Conservation (phyloP, 1,140 invertebrate genomes). For the Theocolax elegans region DNA sequence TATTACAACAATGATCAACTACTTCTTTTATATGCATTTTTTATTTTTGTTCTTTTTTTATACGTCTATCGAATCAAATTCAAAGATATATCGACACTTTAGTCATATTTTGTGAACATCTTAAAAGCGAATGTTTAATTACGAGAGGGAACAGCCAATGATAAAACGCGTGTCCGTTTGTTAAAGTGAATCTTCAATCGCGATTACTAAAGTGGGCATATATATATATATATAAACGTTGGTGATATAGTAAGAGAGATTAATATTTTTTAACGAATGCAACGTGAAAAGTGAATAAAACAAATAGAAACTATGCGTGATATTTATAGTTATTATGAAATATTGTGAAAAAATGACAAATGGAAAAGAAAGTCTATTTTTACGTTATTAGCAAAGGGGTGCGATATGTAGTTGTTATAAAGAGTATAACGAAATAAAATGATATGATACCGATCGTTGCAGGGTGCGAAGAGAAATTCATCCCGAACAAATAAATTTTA, state of each 20-base stretch:
- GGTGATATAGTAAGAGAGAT: slow-evolving; percentile 11
- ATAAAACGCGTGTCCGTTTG: no score
- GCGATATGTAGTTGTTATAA: slow-evolving; percentile 37
- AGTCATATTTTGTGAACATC: slow-evolving; percentile 32
- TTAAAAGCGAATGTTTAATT: slow-evolving; percentile 21
- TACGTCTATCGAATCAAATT: background rate
- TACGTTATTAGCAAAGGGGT: slow-evolving; percentile 37
- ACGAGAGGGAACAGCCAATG: no score
- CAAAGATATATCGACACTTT: background rate
- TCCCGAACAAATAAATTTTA: slow-evolving; percentile 39
- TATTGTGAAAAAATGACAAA: slow-evolving; percentile 35
- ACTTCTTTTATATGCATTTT: background rate
- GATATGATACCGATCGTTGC: slow-evolving; percentile 42
- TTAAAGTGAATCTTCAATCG: slow-evolving; percentile 22
- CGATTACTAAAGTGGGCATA: background rate
- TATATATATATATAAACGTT: background rate
- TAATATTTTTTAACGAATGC: slow-evolving; percentile 41
- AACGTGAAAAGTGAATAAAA: slow-evolving; percentile 8
- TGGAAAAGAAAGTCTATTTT: slow-evolving; percentile 38
- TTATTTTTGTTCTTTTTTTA: background rate
- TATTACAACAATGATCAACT: no score
- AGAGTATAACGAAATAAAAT: slow-evolving; percentile 21
- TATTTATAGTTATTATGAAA: no score
- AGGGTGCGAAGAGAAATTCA: slow-evolving; percentile 28
- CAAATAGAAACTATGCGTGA: slow-evolving; percentile 16